Percentiles rank a stretch among this genome's conserved stretches.
phyloP scores from a whole-genome alignment of 2,113 vertebrate genomes.

The Hydrochoerus hydrochaeris region DNA sequence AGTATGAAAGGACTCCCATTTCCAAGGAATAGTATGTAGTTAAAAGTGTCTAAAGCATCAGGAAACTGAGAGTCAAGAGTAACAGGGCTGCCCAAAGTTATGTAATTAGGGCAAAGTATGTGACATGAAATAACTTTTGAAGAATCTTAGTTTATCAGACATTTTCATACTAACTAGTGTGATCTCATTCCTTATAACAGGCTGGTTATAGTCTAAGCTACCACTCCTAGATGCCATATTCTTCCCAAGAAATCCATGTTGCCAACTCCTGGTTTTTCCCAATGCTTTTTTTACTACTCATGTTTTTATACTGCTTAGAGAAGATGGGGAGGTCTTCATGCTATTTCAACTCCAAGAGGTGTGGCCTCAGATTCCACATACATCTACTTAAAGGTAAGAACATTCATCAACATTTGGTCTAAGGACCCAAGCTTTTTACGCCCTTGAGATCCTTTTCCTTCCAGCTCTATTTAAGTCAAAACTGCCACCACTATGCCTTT shows the following conservation, averaged over 20 bases:
- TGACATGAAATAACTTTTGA: neutral
- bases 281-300: neutral
- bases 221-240: neutral
- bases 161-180: neutral
- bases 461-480: neutral
- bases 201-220: neutral
- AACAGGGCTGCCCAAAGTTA: neutral
- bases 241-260: conserved; percentile 11
- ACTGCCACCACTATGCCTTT: neutral
- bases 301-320: neutral
- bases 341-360: neutral
- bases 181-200: neutral
- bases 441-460: neutral
- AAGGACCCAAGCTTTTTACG: neutral
- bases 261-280: neutral
- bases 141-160: neutral
- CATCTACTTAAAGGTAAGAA: neutral
- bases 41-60: neutral
- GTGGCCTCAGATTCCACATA: neutral
- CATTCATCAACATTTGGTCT: neutral
- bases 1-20: neutral
- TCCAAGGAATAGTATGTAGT: neutral
- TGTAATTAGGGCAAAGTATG: neutral
- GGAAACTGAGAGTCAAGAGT: neutral
- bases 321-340: neutral